These are phyloP conservation scores for Tamandua tetradactyla DNA, from an alignment of 2,797 vertebrate genomes.

Conservation along the genomic window DNA sequence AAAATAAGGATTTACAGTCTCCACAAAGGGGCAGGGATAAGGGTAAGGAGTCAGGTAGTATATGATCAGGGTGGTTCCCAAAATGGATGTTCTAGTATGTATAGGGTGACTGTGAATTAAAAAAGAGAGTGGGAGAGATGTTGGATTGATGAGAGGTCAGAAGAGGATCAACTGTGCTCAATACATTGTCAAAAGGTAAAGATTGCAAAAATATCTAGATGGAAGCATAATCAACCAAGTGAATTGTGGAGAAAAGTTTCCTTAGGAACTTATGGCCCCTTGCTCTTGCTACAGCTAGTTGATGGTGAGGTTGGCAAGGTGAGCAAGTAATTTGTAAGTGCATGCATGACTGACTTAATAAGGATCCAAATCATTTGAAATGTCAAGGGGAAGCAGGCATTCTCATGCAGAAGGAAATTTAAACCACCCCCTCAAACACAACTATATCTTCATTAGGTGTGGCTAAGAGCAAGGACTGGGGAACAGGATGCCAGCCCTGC, in stretches of 20 bases:
- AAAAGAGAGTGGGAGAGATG: neutral
- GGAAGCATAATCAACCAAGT: neutral
- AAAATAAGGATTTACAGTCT: neutral
- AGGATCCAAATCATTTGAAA: conserved; percentile 53
- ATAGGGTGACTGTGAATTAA: neutral
- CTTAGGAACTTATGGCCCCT: neutral
- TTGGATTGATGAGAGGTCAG: neutral
- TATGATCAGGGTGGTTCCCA: neutral
- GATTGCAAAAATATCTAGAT: neutral
- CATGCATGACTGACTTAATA: conserved; percentile 59
- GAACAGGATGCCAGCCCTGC: neutral
- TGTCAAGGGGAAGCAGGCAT: conserved; percentile 39
- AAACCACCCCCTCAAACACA: neutral
- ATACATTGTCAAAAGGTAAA: conserved; percentile 53
- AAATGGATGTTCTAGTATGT: neutral
- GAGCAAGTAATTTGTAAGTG: conserved; percentile 58
- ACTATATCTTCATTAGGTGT: neutral
- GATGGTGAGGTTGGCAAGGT: conserved; percentile 55
- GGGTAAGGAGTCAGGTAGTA: neutral
- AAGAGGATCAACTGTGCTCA: neutral
- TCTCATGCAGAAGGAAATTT: neutral
- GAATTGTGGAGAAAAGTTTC: conserved; percentile 27
- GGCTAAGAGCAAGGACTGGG: neutral
- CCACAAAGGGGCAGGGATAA: neutral
- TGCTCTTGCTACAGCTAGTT: conserved; percentile 41